These are phyloP conservation scores for Saccostrea glomerata DNA, from an alignment of 1,140 invertebrate genomes.

Conservation along the genomic window DNA sequence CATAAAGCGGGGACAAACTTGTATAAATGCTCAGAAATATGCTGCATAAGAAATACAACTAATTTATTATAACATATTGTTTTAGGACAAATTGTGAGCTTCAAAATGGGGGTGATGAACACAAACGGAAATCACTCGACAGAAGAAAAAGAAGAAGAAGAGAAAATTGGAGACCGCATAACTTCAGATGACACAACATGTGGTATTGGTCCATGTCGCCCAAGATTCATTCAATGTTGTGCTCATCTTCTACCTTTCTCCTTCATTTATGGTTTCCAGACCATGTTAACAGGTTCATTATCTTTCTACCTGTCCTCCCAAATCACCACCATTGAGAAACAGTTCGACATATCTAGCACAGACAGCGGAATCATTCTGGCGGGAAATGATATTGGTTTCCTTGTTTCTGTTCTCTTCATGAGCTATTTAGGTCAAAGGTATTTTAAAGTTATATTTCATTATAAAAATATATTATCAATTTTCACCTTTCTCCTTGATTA, in stretches of 20 bases:
- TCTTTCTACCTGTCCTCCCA: constrained; percentile 56
- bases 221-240: constrained; percentile 44
- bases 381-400: constrained; percentile 59
- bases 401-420: constrained; percentile 45
- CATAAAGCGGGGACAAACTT: too few species aligned
- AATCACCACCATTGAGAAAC: constrained; percentile 59
- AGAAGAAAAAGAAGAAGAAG: not conserved
- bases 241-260: constrained; percentile 52
- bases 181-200: constrained; percentile 6
- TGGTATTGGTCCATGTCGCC: constrained; percentile 43
- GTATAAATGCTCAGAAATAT: too few species aligned
- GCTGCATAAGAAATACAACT: too few species aligned
- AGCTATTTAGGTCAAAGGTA: constrained; percentile 13
- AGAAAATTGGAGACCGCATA: not conserved
- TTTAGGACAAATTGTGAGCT: not conserved
- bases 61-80: too few species aligned
- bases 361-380: constrained; percentile 58
- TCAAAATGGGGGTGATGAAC: not conserved
- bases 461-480: too few species aligned
- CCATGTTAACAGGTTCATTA: constrained; percentile 46
- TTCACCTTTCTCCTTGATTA: too few species aligned
- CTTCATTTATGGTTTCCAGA: constrained; percentile 46
- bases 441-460: not conserved
- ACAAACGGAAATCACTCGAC: not conserved
- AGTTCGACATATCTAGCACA: constrained; percentile 53